Evolutionary conservation across 1,140 invertebrate species (phyloP).

Genomic region (Anastrepha obliqua): DNA sequence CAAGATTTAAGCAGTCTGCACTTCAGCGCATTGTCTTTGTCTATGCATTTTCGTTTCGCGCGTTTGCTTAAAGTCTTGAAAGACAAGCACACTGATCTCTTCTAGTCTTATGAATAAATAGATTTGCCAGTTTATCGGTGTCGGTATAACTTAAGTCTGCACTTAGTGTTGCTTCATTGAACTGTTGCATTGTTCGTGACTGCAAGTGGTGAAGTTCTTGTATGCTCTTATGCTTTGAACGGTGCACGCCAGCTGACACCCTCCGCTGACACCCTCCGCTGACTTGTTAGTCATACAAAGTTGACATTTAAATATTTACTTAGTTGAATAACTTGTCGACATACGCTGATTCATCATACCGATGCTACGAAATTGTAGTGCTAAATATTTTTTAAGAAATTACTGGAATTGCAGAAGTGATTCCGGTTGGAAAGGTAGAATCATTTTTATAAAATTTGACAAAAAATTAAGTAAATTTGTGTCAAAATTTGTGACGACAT

Average conservation of each 20-base stretch:
- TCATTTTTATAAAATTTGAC: too few relatives aligned
- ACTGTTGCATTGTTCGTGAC: background rate
- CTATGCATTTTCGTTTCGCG: background rate
- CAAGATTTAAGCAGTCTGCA: background rate
- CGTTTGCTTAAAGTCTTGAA: constrained; percentile 17
- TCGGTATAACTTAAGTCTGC: background rate
- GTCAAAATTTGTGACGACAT: too few relatives aligned
- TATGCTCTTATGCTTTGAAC: background rate
- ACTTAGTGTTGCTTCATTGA: background rate
- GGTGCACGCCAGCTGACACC: too few relatives aligned
- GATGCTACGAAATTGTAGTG: background rate
- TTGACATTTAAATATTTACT: constrained; percentile 9
- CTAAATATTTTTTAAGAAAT: too few relatives aligned
- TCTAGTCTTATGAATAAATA: background rate
- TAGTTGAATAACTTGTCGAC: background rate
- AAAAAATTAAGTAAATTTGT: too few relatives aligned
- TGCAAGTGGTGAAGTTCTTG: background rate
- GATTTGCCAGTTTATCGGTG: background rate
- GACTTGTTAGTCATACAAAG: background rate
- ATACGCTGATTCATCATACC: too few relatives aligned
- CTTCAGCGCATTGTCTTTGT: background rate
- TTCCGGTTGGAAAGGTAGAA: too few relatives aligned
- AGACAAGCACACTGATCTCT: background rate
- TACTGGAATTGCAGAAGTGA: too few relatives aligned
- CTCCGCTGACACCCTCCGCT: background rate